Conservation (phyloP, 2,797 vertebrate genomes). For the Distichodus sexfasciatus region DNA sequence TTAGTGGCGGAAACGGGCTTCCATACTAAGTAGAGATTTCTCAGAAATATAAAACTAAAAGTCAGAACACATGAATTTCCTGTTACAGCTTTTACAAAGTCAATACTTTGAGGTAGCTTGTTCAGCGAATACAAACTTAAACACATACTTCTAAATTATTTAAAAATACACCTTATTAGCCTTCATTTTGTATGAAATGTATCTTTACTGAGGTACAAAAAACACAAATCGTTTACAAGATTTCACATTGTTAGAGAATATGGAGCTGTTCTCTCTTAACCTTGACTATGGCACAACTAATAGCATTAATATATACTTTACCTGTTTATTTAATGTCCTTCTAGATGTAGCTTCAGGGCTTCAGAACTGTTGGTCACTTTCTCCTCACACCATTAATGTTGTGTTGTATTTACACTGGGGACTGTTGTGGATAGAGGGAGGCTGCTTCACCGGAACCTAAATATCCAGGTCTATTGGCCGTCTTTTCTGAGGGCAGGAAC, state of each 20-base stretch:
- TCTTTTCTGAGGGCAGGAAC: background rate
- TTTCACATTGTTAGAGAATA: no score
- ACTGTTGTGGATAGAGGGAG: slow-evolving; percentile 6
- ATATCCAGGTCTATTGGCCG: slow-evolving; percentile 1
- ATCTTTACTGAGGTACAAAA: no score
- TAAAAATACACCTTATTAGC: no score
- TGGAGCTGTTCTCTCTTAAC: background rate
- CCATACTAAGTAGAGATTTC: no score
- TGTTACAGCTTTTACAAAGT: no score
- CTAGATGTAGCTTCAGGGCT: background rate
- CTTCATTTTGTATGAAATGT: no score
- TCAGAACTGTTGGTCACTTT: background rate
- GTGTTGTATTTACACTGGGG: slow-evolving; percentile 13
- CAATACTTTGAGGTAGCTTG: no score
- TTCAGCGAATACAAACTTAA: no score
- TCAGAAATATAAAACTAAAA: no score
- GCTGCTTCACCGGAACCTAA: background rate
- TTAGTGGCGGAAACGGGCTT: no score
- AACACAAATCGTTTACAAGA: background rate
- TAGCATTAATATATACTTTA: background rate
- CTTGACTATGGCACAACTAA: background rate
- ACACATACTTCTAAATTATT: no score
- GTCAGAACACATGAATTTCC: no score
- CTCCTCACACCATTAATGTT: background rate
- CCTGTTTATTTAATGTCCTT: background rate